A percentile compares a stretch with the other conserved stretches of the same genome.
Conservation (phyloP, 2,888 invertebrate genomes). For the Gastrophysa polygoni region DNA sequence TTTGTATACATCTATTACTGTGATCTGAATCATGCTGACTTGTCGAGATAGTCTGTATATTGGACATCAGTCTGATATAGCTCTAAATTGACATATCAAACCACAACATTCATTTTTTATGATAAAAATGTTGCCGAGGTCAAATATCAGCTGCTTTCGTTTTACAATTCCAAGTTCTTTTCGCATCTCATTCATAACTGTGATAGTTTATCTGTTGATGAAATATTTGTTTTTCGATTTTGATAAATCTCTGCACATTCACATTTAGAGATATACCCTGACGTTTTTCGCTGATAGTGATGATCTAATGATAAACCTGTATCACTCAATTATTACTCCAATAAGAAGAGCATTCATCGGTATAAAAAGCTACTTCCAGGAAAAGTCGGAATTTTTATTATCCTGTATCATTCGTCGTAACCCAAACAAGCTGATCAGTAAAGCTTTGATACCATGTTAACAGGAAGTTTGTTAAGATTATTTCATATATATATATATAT, state of each 20-base stretch:
- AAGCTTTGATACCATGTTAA: slow-evolving; percentile 28
- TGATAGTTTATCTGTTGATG: background rate
- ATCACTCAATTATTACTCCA: background rate
- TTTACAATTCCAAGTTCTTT: slow-evolving; percentile 26
- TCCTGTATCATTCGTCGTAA: slow-evolving; percentile 24
- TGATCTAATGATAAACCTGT: background rate
- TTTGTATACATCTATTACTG: too few species aligned
- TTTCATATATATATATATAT: slow-evolving; percentile 33
- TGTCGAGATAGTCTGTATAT: too few species aligned
- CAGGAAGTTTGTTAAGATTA: slow-evolving; percentile 44
- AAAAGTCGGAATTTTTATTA: slow-evolving; percentile 22
- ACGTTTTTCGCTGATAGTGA: background rate
- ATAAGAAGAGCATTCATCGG: slow-evolving; percentile 6
- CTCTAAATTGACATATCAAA: background rate
- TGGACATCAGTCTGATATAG: background rate
- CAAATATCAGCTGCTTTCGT: slow-evolving; percentile 44
- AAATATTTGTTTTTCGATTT: background rate
- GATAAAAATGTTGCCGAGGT: slow-evolving; percentile 25
- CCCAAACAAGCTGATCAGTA: slow-evolving; percentile 31
- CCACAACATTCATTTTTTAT: background rate
- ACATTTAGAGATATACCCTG: background rate
- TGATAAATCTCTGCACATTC: background rate
- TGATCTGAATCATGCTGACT: background rate
- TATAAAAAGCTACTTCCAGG: slow-evolving; percentile 5
- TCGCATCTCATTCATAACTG: slow-evolving; percentile 10